phyloP scores from a whole-genome alignment of 2,888 invertebrate species.

The Oligia strigilis region DNA sequence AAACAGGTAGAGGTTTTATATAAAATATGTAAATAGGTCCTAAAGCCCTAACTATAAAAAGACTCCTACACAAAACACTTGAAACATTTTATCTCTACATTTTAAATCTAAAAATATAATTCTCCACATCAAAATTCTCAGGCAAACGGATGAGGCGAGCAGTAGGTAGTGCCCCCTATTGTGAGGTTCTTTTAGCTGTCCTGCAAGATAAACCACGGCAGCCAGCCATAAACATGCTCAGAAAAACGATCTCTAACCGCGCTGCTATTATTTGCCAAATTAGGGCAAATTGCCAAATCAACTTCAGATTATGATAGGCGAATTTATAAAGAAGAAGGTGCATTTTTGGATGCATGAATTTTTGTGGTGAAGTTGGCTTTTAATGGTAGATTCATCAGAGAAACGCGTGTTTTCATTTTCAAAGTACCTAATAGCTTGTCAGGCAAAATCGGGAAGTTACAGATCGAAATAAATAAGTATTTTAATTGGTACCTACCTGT shows the following conservation, averaged over 20 bases:
- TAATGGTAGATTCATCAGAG: neutral
- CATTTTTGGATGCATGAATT: conserved; percentile 16
- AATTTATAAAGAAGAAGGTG: conserved; percentile 29
- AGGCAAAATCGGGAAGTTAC: too few relatives aligned
- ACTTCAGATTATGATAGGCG: conserved; percentile 40
- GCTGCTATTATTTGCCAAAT: conserved; percentile 58
- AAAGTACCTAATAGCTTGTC: neutral
- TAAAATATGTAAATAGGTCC: neutral
- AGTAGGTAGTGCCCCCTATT: conserved; percentile 70
- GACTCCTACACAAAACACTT: conserved; percentile 11
- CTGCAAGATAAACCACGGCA: conserved; percentile 63
- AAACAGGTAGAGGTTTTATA: neutral
- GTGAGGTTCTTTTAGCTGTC: conserved; percentile 72
- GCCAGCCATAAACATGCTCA: conserved; percentile 56
- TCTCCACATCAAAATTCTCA: conserved; percentile 48
- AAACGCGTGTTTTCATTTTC: neutral
- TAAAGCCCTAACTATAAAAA: conserved; percentile 2
- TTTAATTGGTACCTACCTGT: too few relatives aligned
- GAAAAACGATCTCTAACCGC: conserved; percentile 56
- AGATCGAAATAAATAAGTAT: neutral
- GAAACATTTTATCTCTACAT: conserved; percentile 29
- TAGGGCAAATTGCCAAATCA: conserved; percentile 67
- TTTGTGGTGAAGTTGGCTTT: neutral
- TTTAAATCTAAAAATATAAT: conserved; percentile 50
- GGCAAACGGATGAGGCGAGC: conserved; percentile 49